Evolutionary conservation across 2,888 invertebrate genomes (phyloP).

Genomic region (Coecobrya sp.): DNA sequence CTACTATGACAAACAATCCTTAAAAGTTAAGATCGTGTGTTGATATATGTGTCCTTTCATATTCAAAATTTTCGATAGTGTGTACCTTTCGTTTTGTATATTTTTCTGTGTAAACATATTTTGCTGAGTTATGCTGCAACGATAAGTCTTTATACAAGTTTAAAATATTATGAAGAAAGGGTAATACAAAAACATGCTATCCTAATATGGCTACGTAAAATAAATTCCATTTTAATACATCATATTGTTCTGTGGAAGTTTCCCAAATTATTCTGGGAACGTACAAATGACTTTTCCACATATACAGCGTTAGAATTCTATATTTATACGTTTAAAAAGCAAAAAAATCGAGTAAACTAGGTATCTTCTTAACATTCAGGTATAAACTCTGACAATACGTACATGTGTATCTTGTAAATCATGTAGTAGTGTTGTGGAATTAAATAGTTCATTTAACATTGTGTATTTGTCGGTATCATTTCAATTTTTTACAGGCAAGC

Average conservation of each 20-base stretch:
- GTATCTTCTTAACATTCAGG: not conserved
- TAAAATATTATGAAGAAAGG: no score
- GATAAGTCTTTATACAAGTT: not conserved
- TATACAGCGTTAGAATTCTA: conserved; percentile 15
- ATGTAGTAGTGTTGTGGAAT: conserved; percentile 50
- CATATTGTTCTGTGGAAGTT: conserved; percentile 36
- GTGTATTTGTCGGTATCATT: not conserved
- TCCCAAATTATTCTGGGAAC: conserved; percentile 58
- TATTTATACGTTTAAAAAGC: conserved; percentile 59
- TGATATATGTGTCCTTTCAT: conserved; percentile 22
- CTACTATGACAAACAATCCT: conserved; percentile 53
- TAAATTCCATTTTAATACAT: not conserved
- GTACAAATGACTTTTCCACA: conserved; percentile 74
- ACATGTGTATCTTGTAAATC: conserved; percentile 52
- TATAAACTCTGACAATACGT: conserved; percentile 32
- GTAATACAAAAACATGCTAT: not conserved
- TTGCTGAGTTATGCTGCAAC: not conserved
- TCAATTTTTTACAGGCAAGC: not conserved
- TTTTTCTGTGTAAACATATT: not conserved
- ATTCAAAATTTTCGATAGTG: not conserved
- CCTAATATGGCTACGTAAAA: not conserved
- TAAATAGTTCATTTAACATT: conserved; percentile 31
- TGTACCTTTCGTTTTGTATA: not conserved
- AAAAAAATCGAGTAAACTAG: not conserved
- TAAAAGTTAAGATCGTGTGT: conserved; percentile 54